A percentile compares a stretch with the other conserved stretches of the same genome.
phyloP scores from a whole-genome alignment of 2,888 invertebrate genomes.

The Leptogaster cylindrica region DNA sequence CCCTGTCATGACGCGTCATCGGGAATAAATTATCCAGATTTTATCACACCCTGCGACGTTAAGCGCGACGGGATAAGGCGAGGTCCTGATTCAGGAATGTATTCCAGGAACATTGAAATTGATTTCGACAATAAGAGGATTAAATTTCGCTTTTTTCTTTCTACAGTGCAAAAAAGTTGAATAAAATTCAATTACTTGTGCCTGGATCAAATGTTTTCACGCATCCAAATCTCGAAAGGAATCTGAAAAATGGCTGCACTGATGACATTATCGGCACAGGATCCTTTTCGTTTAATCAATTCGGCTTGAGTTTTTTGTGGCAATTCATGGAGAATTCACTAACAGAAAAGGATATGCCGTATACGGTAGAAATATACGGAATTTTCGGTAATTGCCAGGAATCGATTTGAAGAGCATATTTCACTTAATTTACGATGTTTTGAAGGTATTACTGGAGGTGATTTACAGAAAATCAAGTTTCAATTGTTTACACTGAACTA shows the following conservation, averaged over 20 bases:
- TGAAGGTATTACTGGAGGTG: slow-evolving; percentile 72
- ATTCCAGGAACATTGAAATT: too few relatives aligned
- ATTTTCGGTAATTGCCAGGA: slow-evolving; percentile 64
- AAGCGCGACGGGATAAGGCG: slow-evolving; percentile 62
- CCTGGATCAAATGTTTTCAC: slow-evolving; percentile 65
- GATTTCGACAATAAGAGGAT: too few relatives aligned
- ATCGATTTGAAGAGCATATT: slow-evolving; percentile 92
- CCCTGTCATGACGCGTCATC: slow-evolving; percentile 60
- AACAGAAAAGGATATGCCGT: slow-evolving; percentile 41
- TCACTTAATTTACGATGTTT: slow-evolving; percentile 89
- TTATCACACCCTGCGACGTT: slow-evolving; percentile 60
- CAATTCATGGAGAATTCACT: slow-evolving; percentile 59
- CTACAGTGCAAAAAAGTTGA: slow-evolving; percentile 61
- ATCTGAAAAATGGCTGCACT: slow-evolving; percentile 48
- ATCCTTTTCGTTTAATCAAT: slow-evolving; percentile 60
- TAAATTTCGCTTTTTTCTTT: too few relatives aligned
- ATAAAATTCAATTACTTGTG: slow-evolving; percentile 59
- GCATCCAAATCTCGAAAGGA: slow-evolving; percentile 68
- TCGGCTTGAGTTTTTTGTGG: slow-evolving; percentile 61
- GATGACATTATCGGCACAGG: slow-evolving; percentile 60
- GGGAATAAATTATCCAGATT: slow-evolving; percentile 57
- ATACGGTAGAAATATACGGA: slow-evolving; percentile 55
- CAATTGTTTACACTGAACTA: neutral
- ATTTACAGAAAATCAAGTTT: slow-evolving; percentile 44
- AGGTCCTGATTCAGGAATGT: too few relatives aligned